Evolutionary conservation across 2,888 invertebrate genomes (phyloP), one percentile per base, ranked within the genome.

Genomic region (Drosophila hamatofila): DNA sequence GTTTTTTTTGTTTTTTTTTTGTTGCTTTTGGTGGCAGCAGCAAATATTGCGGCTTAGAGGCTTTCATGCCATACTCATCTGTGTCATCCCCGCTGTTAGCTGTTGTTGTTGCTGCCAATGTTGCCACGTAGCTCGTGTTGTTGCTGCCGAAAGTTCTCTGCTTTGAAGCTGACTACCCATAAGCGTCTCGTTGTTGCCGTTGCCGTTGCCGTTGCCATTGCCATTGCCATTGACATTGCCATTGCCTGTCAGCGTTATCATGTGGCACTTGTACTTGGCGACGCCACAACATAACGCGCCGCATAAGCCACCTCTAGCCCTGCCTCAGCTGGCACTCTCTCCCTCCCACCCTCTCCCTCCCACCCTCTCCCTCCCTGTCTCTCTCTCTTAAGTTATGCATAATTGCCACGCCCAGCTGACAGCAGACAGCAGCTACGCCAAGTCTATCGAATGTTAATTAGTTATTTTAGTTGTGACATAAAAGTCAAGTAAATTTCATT

Each of bases 11-110:
- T 21, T 39, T 12, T 54, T 42, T 11, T 12, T 42, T 42, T 11
- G 1, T 18, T 54, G 39, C 39, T 57, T 61, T 58, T 52, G 51
- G 61, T 68, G 65, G 63, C 75, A 72, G 69, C 65, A 76, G 76
- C 81, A 81, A 75, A 79, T 83, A 83, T 74, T 76, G 65, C 46
- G 78, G 76, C 83, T 83, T 85, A 83, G 72, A 76, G 68, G 78
- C 72, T 80, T 72, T 66, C 49, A 60, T 68, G 62, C 69, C 73
- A 73, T 46, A 59, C 72, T 60, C 76, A 76, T 65, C 76, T 76
- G 76, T 76, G 76, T 72, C 67, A 72, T 72, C 63, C 54, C 21
- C 48, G 27, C 49, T 46, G 52, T 42, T 52, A 42, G 59, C 25
- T 27, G 33, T 16, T 46, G 46, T 14, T 52, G 46, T 65, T 64